Base-by-base conservation (phyloP, 1,140 invertebrate species). In the Andrena cerasifolii region DNA sequence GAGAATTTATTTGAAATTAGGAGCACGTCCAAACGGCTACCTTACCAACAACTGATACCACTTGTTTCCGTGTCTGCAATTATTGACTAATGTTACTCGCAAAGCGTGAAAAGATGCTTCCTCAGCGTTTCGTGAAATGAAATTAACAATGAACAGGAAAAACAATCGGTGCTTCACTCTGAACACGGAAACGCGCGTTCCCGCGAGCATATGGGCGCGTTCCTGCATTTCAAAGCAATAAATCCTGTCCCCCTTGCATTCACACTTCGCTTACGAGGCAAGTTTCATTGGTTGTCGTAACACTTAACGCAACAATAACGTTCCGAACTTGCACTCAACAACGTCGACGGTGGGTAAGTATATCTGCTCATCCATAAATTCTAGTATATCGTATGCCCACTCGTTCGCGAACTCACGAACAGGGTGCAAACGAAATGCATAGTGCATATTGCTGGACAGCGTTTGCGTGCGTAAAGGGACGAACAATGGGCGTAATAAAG, bases 401-500 rank as follows among this genome's bases (percentile, higher is more conserved):
- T 33, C 49, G 54, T 56, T 61, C 47, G 58, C 47, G 12, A 33
- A 59, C 33, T 33, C 26, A 45, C 8, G n/a, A 58, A 31, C 10
- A 36, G 21, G 12, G 26, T 33, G 21, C 45, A 51, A 26, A 36
- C 28, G 26, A 62, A 54, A 36, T 43, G 36, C 43, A 49, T 12
- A 53, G 10, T 43, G 54, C n/a, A 63, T 40, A 61, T 28, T 45
- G 10, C 12, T 45, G 3, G 26, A 28, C 43, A 58, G 58, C 31
- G 40, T 43, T 33, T 47, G 67, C 56, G 59, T 61, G 47, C 66
- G 79, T 56, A 77, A 71, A 68, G 59, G 24, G 73, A 73, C 24
- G 67, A 59, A 80, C 59, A 80, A 75, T 86, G 81, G 81, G 80
- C 79, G 89, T 87, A 90, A 91, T 91, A 91, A 90, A 91, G 83